Evolutionary conservation across 2,797 vertebrate genomes (phyloP), one percentile per base, ranked within the genome.

Genomic region (Sciurus carolinensis): DNA sequence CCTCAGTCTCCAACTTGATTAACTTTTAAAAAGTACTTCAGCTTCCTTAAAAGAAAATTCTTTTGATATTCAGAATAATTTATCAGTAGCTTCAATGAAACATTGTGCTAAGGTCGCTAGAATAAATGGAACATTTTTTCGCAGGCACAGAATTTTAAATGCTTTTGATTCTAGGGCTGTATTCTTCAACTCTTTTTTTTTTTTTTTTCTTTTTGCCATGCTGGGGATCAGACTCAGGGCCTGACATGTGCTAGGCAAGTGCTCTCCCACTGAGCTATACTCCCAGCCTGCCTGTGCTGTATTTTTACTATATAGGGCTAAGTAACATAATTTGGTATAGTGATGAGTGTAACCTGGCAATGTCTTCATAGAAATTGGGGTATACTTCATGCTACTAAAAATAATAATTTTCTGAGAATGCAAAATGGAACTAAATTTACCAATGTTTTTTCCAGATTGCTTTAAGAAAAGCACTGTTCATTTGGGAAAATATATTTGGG

Each of bases 41-140:
- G 57, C 18, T 93, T 76, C 90, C 57, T 82, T 93, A 36, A 87
- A 82, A 95, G 77, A 81, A 94, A 94, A 87, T 71, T 69, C 11
- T 90, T 81, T 90, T 79, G 24, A 69, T 90, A 52, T 86, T 94
- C 57, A 94, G 39, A 93, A 85, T 93, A 88, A 90, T 39, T 84
- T 89, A 87, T 91, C 71, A 73, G 62, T 79, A 94, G 33, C 79
- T 88, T 73, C n/a, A 81, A n/a, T 30, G 44, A 73, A 85, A 64
- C 54, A 69, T 33, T 57, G 9, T 36, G 3, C 13, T 42, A 8
- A 81, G n/a, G 6, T 26, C 13, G 62, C 94, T 83, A 84, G 15
- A 92, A 84, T 87, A 89, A 91, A 95, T 79, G 66, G 36, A 69
- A 42, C 15, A 26, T 64, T 75, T 85, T 91, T 39, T 90, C 54